A percentile compares a stretch with the other conserved stretches of the same genome.
phyloP scores from a whole-genome alignment of 2,113 vertebrate species.

The Cromileptes altivelis region DNA sequence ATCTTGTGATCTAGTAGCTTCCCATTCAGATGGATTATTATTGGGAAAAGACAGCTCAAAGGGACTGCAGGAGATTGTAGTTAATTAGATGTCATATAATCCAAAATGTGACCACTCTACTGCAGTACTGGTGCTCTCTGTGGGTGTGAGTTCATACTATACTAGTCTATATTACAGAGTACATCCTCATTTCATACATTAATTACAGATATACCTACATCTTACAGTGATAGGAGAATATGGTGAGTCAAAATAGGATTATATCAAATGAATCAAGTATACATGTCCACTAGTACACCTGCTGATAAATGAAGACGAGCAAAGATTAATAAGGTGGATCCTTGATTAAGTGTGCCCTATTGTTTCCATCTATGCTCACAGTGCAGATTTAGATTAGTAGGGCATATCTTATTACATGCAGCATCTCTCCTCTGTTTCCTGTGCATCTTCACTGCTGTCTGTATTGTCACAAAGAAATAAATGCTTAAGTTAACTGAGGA shows the following conservation, averaged over 20 bases:
- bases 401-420: not conserved
- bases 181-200: not conserved
- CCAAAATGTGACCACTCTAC: not conserved
- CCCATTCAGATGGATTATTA: slow-evolving; percentile 44
- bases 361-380: not conserved
- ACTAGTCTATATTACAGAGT: not conserved
- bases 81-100: slow-evolving; percentile 40
- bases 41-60: slow-evolving; percentile 18
- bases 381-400: not conserved
- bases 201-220: not conserved
- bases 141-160: slow-evolving; percentile 14
- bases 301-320: not conserved
- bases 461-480: not conserved
- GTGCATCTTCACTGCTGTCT: not conserved
- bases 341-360: not conserved
- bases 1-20: slow-evolving; percentile 19
- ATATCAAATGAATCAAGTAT: not conserved
- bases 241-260: too few relatives aligned
- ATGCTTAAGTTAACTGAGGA: not conserved
- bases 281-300: not conserved
- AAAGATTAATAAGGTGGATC: not conserved
- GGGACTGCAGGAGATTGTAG: slow-evolving; percentile 13
- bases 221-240: not conserved
- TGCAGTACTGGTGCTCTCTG: not conserved
- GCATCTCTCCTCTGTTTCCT: not conserved